Percentiles rank a stretch among this genome's conserved stretches.
phyloP scores from a whole-genome alignment of 64 coral and sea anemone species.

The Dendrophyllia cribrosa region DNA sequence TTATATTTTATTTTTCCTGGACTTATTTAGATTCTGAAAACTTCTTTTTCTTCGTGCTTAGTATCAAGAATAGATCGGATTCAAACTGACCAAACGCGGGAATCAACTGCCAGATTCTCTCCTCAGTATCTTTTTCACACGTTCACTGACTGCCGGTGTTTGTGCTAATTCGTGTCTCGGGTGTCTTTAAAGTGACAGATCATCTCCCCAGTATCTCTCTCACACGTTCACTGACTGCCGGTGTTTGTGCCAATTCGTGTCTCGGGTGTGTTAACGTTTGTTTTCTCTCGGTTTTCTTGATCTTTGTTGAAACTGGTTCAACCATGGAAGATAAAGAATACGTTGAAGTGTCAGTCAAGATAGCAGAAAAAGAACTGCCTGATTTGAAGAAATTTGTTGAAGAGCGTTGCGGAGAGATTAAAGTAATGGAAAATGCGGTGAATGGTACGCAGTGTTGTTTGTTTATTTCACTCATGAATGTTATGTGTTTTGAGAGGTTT shows the following conservation, averaged over 20 bases:
- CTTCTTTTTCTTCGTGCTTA: not conserved
- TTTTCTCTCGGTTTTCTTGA: not conserved
- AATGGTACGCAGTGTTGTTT: not conserved
- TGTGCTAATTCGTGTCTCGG: too few species aligned
- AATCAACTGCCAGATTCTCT: not conserved
- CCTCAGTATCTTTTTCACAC: not conserved
- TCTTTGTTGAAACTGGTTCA: conserved; percentile 1
- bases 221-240: not conserved
- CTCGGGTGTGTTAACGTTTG: not conserved
- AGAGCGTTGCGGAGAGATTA: not conserved
- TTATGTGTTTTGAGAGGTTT: not conserved
- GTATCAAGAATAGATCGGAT: not conserved
- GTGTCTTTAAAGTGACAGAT: too few species aligned
- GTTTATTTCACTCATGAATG: not conserved
- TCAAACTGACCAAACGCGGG: not conserved
- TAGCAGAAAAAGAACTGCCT: not conserved
- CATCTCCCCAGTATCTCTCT: too few species aligned
- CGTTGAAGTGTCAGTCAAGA: not conserved
- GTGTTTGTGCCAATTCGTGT: not conserved
- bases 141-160: too few species aligned
- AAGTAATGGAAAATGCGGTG: not conserved
- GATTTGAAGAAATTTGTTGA: not conserved
- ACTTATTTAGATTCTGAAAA: not conserved
- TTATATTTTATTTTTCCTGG: not conserved
- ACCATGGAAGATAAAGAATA: not conserved